Percentiles rank a stretch among this genome's conserved stretches.
Evolutionary conservation across 2,113 vertebrate genomes (phyloP).

Genomic region (Manacus vitellinus): DNA sequence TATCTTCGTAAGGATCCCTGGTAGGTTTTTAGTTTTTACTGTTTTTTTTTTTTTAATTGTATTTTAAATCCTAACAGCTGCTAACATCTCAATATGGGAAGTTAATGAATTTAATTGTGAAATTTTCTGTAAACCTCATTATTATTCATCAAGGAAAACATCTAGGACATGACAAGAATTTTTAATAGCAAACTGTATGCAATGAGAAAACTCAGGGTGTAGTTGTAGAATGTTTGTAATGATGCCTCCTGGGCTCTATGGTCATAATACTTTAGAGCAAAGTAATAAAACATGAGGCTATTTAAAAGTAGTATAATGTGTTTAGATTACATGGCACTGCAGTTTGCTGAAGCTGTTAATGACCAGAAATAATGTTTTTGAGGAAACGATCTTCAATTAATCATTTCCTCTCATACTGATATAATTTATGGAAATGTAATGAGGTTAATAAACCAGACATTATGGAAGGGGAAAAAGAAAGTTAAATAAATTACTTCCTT

Average conservation of each 20-base stretch:
- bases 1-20: not conserved
- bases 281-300: conserved; percentile 69
- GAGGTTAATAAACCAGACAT: conserved; percentile 73
- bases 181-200: conserved; percentile 42
- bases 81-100: not conserved
- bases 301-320: conserved; percentile 64
- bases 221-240: conserved; percentile 55
- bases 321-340: conserved; percentile 66
- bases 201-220: not conserved
- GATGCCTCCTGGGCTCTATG: conserved; percentile 54
- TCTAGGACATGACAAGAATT: not conserved
- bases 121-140: conserved; percentile 1
- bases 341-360: conserved; percentile 75
- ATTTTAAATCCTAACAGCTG: conserved; percentile 22
- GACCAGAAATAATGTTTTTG: conserved; percentile 76
- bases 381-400: conserved; percentile 82
- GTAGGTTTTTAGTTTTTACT: not conserved
- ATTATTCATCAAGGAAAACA: conserved; percentile 38
- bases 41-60: not conserved
- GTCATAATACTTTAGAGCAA: conserved; percentile 55
- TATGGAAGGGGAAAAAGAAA: conserved; percentile 70
- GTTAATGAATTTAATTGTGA: conserved; percentile 5
- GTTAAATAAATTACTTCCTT: conserved; percentile 83
- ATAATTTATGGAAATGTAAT: conserved; percentile 82
- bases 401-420: conserved; percentile 75